A percentile compares a stretch with the other conserved stretches of the same genome.
phyloP scores from a whole-genome alignment of 2,888 invertebrate species.

The Sinohyriopsis cumingii region DNA sequence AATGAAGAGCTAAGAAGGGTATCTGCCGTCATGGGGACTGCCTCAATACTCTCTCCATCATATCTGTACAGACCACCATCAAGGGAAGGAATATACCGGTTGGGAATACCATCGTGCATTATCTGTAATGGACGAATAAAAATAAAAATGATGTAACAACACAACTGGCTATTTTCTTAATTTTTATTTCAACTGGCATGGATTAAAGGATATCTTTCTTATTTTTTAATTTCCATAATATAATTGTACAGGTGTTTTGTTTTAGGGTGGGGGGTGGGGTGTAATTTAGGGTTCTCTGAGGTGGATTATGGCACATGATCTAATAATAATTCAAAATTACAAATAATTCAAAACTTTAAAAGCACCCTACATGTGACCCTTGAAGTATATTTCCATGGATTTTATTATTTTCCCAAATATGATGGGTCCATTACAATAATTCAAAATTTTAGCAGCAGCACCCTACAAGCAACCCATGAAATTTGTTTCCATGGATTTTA shows the following conservation, averaged over 20 bases:
- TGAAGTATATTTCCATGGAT: too few species aligned
- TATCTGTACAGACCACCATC: constrained; percentile 93
- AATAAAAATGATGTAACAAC: neutral
- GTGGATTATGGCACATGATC: neutral
- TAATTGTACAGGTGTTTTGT: neutral
- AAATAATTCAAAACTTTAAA: too few species aligned
- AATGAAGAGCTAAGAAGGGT: constrained; percentile 86
- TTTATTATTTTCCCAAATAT: too few species aligned
- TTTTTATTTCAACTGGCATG: neutral
- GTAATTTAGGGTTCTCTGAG: neutral
- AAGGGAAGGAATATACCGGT: constrained; percentile 90
- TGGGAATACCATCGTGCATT: constrained; percentile 59
- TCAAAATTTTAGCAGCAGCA: too few species aligned
- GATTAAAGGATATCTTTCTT: neutral
- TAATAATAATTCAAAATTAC: too few species aligned
- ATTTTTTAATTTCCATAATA: neutral
- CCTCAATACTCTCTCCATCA: constrained; percentile 89
- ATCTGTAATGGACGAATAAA: constrained; percentile 47
- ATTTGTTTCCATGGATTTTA: too few species aligned
- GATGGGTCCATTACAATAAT: too few species aligned
- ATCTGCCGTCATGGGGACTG: constrained; percentile 89
- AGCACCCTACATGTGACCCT: too few species aligned
- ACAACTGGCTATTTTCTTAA: neutral
- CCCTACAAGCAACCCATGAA: too few species aligned
- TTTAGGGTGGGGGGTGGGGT: too few species aligned